Conservation (phyloP, 2,888 invertebrate species). For the Meteorus cinctellus region DNA sequence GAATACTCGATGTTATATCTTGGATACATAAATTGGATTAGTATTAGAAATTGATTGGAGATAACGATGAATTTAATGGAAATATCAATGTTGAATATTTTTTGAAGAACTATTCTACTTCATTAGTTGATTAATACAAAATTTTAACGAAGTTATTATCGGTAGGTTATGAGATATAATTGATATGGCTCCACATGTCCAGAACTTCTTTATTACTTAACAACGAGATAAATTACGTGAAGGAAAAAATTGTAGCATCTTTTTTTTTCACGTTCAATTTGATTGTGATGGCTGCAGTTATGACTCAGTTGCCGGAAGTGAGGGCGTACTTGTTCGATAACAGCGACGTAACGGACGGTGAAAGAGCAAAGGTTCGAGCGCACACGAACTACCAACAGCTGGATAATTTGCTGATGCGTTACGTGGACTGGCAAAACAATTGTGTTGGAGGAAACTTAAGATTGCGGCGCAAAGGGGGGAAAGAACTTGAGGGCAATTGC, state of each 20-base stretch:
- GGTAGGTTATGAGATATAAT: too few species aligned
- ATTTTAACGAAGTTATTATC: too few species aligned
- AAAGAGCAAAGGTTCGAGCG: neutral
- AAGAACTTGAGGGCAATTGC: neutral
- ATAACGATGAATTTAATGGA: neutral
- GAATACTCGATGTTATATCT: neutral
- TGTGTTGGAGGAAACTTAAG: neutral
- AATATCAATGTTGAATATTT: neutral
- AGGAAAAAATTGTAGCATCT: too few species aligned
- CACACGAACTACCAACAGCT: conserved; percentile 10
- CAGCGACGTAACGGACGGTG: neutral
- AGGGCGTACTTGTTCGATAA: conserved; percentile 1
- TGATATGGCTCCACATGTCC: too few species aligned
- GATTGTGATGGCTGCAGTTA: neutral
- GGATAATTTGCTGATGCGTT: conserved; percentile 13
- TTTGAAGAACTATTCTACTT: neutral
- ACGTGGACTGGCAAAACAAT: neutral
- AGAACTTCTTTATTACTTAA: too few species aligned
- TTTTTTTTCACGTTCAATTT: neutral
- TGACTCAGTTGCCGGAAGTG: neutral
- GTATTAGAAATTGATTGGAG: neutral
- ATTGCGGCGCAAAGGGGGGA: neutral
- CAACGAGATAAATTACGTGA: too few species aligned
- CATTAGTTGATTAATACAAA: too few species aligned
- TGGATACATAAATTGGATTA: neutral